Conservation (phyloP, 2,888 invertebrate genomes). For the Chrysodeixis includens region DNA sequence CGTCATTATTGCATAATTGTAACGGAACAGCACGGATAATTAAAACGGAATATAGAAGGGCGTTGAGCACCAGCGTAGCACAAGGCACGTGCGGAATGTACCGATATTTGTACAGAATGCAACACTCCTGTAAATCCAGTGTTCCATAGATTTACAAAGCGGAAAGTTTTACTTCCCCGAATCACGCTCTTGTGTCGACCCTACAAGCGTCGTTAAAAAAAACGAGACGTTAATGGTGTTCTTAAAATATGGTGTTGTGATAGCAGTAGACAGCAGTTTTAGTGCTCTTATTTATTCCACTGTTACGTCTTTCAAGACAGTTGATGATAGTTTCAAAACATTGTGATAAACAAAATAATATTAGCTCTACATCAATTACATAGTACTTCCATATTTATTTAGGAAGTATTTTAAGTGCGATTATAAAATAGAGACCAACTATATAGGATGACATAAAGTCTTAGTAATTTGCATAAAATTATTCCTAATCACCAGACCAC, state of each 20-base stretch:
- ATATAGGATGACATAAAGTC: slow-evolving; percentile 26
- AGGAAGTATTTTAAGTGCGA: slow-evolving; percentile 3
- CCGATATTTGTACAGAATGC: slow-evolving; percentile 74
- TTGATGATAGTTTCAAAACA: slow-evolving; percentile 16
- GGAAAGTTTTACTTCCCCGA: slow-evolving; percentile 41
- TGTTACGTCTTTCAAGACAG: slow-evolving; percentile 23
- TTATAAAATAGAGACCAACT: not conserved
- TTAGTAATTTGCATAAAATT: slow-evolving; percentile 43
- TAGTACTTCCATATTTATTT: not conserved
- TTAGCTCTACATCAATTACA: not conserved
- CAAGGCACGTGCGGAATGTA: slow-evolving; percentile 68
- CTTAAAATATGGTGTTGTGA: slow-evolving; percentile 52
- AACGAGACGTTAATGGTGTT: slow-evolving; percentile 47
- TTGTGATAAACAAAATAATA: slow-evolving; percentile 4
- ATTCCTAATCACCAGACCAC: slow-evolving; percentile 44
- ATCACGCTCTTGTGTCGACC: slow-evolving; percentile 42
- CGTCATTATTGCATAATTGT: slow-evolving; percentile 48
- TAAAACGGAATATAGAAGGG: slow-evolving; percentile 63
- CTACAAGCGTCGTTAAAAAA: slow-evolving; percentile 36
- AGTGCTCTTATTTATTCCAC: slow-evolving; percentile 16
- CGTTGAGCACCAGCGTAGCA: slow-evolving; percentile 61
- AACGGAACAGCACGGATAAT: slow-evolving; percentile 53
- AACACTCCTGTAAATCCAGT: slow-evolving; percentile 47
- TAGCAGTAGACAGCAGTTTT: slow-evolving; percentile 42
- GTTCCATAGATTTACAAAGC: slow-evolving; percentile 42